A percentile compares a stretch with the other conserved stretches of the same genome.
Evolutionary conservation across 2,113 vertebrate species (phyloP).

Genomic region (Lophotis ruficrista): DNA sequence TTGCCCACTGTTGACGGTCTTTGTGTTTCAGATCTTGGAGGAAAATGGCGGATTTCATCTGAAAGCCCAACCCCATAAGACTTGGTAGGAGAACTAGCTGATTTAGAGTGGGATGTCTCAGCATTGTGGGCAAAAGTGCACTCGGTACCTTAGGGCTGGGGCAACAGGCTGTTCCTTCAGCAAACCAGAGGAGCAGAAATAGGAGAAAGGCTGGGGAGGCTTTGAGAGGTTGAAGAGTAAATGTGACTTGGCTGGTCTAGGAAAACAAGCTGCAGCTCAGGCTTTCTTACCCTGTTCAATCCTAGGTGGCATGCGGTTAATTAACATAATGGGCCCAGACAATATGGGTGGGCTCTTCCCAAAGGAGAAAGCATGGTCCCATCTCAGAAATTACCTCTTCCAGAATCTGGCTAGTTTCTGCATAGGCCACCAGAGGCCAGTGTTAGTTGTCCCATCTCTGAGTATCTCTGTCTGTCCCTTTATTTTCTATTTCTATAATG

Average conservation of each 20-base stretch:
- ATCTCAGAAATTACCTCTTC: background rate
- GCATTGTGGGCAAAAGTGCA: background rate
- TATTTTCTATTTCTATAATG: background rate
- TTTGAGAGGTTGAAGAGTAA: background rate
- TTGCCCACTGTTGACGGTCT: background rate
- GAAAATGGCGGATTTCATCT: background rate
- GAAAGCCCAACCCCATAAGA: accelerated
- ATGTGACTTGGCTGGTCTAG: background rate
- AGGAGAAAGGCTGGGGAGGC: background rate
- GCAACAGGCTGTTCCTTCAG: background rate
- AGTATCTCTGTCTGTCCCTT: background rate
- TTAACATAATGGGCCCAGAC: background rate
- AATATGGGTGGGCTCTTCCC: background rate
- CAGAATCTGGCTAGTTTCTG: background rate
- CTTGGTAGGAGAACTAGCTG: background rate
- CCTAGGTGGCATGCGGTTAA: background rate
- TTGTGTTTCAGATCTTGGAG: background rate
- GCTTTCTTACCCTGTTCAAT: background rate
- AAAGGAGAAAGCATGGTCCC: background rate
- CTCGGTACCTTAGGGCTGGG: too few species aligned
- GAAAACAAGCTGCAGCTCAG: background rate
- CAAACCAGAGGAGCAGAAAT: background rate
- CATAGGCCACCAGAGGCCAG: conserved; percentile 54
- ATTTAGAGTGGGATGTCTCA: background rate
- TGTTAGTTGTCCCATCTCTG: conserved; percentile 51